Base-by-base conservation (phyloP, 2,888 invertebrate genomes). In the Eueremaeus valkanovi region DNA sequence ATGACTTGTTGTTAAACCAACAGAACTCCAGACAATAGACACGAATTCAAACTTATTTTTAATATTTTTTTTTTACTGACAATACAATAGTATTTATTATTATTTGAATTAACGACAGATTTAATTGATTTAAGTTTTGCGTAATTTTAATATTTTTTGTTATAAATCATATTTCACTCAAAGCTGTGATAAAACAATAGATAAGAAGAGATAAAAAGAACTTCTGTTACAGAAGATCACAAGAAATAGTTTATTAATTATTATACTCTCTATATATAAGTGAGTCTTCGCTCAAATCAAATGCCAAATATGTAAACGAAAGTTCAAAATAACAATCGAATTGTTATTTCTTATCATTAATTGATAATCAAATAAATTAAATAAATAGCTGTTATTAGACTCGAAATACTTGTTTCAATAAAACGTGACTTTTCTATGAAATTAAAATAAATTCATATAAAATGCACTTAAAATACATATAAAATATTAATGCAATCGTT, bases 1-100 rank as follows among this genome's bases (percentile, higher is more conserved):
- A 66, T 21, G 36, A 36, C 66, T 31, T 66, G 6, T 40, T 66
- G 66, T 66, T 66, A n/a, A 36, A 6, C n/a, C 66, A 66, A 66
- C 5, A 55, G 55, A 3, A 8, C 9, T 18, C 9, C 6, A 29
- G 16, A 29, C 1, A 31, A 13, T 13, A 61, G 11, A 61, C n/a
- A n/a, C n/a, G n/a, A n/a, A n/a, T n/a, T n/a, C n/a, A n/a, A n/a
- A n/a, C n/a, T n/a, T n/a, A n/a, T n/a, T n/a, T 6, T 58, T 24
- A 24, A 24, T 45, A 51, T 9, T 51, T 51, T 58, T 29, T 11
- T 58, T 58, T 27, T 11, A 58, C 8, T 29, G 13, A 21, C 9
- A 58, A 29, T 29, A 29, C 31, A 29, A 58, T 58, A 58, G 27
- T 58, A 58, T 29, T 58, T 27, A 49, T 5, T 49, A 49, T 49